Conservation (phyloP, 37 sponge, comb jelly and placozoan genomes). For the Tethya wilhelma region DNA sequence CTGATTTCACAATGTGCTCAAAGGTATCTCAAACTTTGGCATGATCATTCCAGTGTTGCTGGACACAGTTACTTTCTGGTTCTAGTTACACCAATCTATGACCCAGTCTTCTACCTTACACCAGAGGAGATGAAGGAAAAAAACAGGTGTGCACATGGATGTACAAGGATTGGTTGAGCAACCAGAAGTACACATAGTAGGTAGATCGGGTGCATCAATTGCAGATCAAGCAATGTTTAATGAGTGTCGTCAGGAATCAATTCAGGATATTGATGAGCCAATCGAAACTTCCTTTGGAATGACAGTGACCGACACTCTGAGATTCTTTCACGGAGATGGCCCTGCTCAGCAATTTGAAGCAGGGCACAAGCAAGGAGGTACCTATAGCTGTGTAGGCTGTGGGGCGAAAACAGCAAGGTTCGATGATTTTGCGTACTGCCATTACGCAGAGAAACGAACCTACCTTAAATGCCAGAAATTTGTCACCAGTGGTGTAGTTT, state of each 20-base stretch:
- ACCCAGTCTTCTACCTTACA: slow-evolving; percentile 25
- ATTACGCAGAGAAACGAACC: neutral
- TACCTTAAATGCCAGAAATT: neutral
- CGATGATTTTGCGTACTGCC: neutral
- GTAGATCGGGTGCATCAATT: neutral
- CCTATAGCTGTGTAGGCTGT: slow-evolving; percentile 15
- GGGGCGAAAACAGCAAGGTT: neutral
- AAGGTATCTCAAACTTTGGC: slow-evolving; percentile 23
- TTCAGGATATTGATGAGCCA: neutral
- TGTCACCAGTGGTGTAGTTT: neutral
- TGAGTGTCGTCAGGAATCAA: neutral
- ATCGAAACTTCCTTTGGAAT: neutral
- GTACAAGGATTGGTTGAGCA: neutral
- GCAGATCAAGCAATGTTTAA: neutral
- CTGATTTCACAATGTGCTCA: neutral
- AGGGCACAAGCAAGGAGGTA: slow-evolving; percentile 3
- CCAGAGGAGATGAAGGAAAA: neutral
- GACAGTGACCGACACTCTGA: neutral
- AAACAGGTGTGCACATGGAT: neutral
- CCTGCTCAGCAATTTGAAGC: slow-evolving; percentile 32
- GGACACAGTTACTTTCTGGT: slow-evolving; percentile 17
- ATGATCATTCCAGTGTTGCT: slow-evolving; percentile 11
- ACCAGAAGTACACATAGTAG: slow-evolving; percentile 21
- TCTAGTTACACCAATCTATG: slow-evolving; percentile 6
- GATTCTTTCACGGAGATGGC: slow-evolving; percentile 25